Evolutionary conservation across 2,113 vertebrate genomes (phyloP), one percentile per base, ranked within the genome.

Genomic region (Calidris pugnax): DNA sequence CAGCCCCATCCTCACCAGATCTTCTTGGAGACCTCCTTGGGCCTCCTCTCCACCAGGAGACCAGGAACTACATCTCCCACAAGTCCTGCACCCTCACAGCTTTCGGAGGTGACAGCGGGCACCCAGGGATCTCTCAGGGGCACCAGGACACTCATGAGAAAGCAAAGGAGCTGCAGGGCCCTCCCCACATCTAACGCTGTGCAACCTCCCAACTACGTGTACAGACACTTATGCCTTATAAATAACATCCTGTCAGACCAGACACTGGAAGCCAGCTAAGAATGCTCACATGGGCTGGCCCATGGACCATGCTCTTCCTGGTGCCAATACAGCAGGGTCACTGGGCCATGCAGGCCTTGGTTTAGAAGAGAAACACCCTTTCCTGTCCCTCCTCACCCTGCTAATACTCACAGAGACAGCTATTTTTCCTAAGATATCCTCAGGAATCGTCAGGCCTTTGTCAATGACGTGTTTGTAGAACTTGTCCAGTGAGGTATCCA

Each of bases 391-490:
- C 33, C 50, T 43, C 14, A 0, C 60, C 43, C 74, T 33, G 28
- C 26, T 47, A 27, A 64, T 39, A 98, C 99, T 98, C 97, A 99
- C 99, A 47, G 99, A 99, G 80, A 99, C 99, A 0, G 99, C 98
- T 60, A 99, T 99, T 98, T 99, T 99, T 48, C 99, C 99, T 97
- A 99, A 96, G 96, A 99, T 99, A 96, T 99, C 99, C 96, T 99
- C 99, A 5, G 99, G 99, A 96, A 99, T 99, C 6, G 95, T 98
- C 96, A 98, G 97, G 59, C 98, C 98, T 97, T 99, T 99, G 97
- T 99, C 99, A 55, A 99, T 99, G 79, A 99, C 99, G 26, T 99
- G 98, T 95, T 99, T 99, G 98, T 99, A 99, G 98, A 99, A 99
- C 94, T 99, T 99, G 96, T 99, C 99, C 97, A 99, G 97, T 18